phyloP scores from a whole-genome alignment of 2,113 vertebrate genomes.

The Heptranchias perlo region DNA sequence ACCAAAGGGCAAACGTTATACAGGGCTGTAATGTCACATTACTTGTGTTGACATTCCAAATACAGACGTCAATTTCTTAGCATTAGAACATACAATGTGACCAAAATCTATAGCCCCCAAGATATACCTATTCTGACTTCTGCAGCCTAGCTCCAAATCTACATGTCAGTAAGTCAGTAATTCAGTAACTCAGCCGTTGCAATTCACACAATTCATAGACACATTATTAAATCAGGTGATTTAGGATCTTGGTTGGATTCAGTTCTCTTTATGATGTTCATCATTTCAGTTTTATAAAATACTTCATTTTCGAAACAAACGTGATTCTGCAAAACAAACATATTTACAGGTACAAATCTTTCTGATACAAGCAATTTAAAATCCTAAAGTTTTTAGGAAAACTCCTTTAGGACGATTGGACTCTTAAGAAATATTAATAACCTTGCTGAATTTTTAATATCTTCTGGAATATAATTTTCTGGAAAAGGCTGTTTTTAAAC shows the following conservation, averaged over 20 bases:
- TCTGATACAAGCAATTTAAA: background rate
- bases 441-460: background rate
- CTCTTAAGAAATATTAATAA: background rate
- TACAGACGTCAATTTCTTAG: background rate
- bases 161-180: background rate
- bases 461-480: background rate
- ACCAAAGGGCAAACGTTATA: background rate
- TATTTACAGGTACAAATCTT: background rate
- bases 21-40: background rate
- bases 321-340: background rate
- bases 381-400: background rate
- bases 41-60: background rate
- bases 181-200: background rate
- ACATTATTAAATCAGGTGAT: background rate
- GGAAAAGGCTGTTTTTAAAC: background rate
- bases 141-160: background rate
- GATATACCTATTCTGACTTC: background rate
- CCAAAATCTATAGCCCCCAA: background rate
- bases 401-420: background rate
- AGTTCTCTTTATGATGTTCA: background rate
- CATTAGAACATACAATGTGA: background rate
- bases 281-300: background rate
- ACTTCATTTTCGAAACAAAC: background rate
- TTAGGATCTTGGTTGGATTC: background rate
- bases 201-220: background rate